Base-by-base conservation (phyloP, 2,888 invertebrate species). In the Drosophila hawaiiensis region DNA sequence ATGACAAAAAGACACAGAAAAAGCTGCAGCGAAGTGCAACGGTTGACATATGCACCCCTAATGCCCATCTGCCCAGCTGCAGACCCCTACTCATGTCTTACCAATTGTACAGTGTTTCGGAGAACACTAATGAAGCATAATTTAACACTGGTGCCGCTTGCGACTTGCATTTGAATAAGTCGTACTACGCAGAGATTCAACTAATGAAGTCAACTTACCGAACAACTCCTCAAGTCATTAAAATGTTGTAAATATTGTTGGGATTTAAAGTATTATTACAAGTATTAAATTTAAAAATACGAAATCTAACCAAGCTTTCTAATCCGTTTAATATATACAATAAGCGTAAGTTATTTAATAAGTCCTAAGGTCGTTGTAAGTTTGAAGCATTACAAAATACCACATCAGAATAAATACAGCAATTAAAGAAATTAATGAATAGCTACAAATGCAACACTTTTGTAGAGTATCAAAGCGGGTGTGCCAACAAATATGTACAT, bases 401-500 rank as follows among this genome's bases (percentile, higher is more conserved):
- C 77, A 87, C 82, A 84, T 73, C 61, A 61, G 70, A 65, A 49
- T 35, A 16, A 28, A 28, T 52, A 28, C n/a, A 31, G 37, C 5
- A 35, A 41, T 41, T 41, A 56, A 16, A 56, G 29, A 41, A 56
- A 43, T 37, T 22, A 37, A 58, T n/a, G 4, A 58, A 28, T 22
- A 52, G 53, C 31, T 76, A 47, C 35, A 55, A 60, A 62, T 74
- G 68, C 59, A 74, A 66, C 49, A 55, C 50, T 55, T 76, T 41
- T 52, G 70, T 81, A 74, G 65, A 80, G 77, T 80, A 76, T 82
- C 79, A 89, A 83, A 77, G 72, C 83, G 85, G 84, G 90, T 91
- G 91, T 91, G 89, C 89, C 91, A 89, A 89, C 89, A 88, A 88
- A 88, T 91, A 91, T 83, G 91, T 86, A 90, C 65, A 88, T 89